Evolutionary conservation across 1,140 invertebrate genomes (phyloP).

Genomic region (Megalopta genalis): DNA sequence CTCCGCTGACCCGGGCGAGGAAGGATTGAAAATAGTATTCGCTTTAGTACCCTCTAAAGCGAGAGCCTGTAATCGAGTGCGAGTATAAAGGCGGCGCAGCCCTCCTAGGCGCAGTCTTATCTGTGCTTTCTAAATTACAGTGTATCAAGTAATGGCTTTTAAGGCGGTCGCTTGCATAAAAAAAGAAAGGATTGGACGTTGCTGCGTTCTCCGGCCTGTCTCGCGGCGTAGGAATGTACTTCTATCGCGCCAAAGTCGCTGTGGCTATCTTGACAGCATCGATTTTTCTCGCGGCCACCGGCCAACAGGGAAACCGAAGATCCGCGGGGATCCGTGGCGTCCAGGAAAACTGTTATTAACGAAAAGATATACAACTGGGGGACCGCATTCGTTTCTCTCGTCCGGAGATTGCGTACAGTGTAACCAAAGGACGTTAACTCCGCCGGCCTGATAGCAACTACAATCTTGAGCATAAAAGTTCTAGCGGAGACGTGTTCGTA

Average conservation of each 20-base stretch:
- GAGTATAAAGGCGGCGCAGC: conserved; percentile 8
- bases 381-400: not conserved
- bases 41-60: conserved; percentile 7
- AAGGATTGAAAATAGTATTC: conserved; percentile 29
- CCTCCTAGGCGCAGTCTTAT: conserved; percentile 15
- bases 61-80: conserved; percentile 24
- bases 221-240: not conserved
- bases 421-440: not conserved
- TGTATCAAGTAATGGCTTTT: conserved; percentile 55
- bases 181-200: conserved; percentile 30
- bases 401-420: not conserved
- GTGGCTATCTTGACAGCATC: conserved; percentile 21
- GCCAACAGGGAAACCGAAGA: not conserved
- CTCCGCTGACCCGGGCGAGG: not conserved
- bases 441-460: not conserved
- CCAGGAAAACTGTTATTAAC: conserved; percentile 3
- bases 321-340: not conserved
- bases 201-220: not conserved
- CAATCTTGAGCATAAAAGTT: not conserved
- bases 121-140: conserved; percentile 52
- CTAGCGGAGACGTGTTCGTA: not conserved
- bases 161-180: conserved; percentile 49
- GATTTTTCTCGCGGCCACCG: not conserved
- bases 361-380: not conserved
- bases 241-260: not conserved